A percentile compares a stretch with the other conserved stretches of the same genome.
phyloP scores from a whole-genome alignment of 2,888 invertebrate species.

The Tinea semifulvella region DNA sequence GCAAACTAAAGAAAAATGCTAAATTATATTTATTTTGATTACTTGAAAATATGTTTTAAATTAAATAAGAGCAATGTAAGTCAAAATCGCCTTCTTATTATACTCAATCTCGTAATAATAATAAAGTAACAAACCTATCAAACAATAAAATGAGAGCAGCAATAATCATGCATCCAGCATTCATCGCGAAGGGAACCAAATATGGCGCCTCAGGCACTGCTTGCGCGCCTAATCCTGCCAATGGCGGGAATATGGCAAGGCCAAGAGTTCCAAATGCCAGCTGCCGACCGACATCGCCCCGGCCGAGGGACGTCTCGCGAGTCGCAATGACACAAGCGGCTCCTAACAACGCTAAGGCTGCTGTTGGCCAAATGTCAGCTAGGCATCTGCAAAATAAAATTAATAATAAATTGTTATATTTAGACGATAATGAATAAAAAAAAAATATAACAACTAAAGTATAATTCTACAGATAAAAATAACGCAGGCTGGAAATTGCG shows the following conservation, averaged over 20 bases:
- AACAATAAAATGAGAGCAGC: constrained; percentile 69
- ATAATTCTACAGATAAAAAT: too few species aligned
- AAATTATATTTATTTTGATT: too few species aligned
- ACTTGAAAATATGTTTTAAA: too few species aligned
- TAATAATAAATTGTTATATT: background rate
- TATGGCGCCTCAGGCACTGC: constrained; percentile 50
- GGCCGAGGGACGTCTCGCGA: constrained; percentile 79
- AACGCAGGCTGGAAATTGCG: too few species aligned
- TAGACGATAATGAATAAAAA: background rate
- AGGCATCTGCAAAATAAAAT: constrained; percentile 54
- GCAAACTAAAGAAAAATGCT: too few species aligned
- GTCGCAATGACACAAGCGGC: constrained; percentile 85
- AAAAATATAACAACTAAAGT: too few species aligned
- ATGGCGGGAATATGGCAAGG: constrained; percentile 73
- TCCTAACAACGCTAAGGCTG: constrained; percentile 74
- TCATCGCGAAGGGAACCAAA: constrained; percentile 67
- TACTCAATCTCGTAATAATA: too few species aligned
- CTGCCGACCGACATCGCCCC: constrained; percentile 82
- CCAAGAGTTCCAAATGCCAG: constrained; percentile 80
- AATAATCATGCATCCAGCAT: constrained; percentile 60
- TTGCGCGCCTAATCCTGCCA: constrained; percentile 54
- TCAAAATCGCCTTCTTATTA: too few species aligned
- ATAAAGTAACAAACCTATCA: constrained; percentile 52
- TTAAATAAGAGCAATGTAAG: too few species aligned
- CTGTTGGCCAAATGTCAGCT: constrained; percentile 80